Conservation (phyloP, 2,113 vertebrate genomes). For the Seriola rivoliana region DNA sequence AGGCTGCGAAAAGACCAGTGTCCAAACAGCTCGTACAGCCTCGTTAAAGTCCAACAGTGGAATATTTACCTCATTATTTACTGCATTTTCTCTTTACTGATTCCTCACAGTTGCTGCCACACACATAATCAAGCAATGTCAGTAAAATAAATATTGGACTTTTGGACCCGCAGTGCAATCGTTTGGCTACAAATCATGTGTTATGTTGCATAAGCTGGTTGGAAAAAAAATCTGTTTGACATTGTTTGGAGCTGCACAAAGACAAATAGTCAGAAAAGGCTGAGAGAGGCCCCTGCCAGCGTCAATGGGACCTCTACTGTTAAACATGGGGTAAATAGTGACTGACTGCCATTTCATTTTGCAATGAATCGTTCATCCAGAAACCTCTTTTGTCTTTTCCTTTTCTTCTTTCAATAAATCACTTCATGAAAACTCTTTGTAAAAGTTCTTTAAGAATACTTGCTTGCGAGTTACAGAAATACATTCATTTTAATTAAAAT, state of each 20-base stretch:
- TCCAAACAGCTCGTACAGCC: slow-evolving; percentile 17
- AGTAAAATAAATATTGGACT: slow-evolving; percentile 6
- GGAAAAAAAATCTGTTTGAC: background rate
- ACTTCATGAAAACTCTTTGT: background rate
- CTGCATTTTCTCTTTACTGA: background rate
- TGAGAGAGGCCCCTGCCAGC: background rate
- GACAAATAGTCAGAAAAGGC: background rate
- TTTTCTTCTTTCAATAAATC: background rate
- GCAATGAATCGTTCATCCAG: background rate
- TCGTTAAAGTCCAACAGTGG: background rate
- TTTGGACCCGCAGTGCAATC: background rate
- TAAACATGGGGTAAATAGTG: background rate
- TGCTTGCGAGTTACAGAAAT: background rate
- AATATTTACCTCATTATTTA: slow-evolving; percentile 23
- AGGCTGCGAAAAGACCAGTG: background rate
- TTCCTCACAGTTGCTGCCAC: background rate
- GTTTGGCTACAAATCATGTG: slow-evolving; percentile 18
- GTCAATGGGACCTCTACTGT: background rate
- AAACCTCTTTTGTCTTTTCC: background rate
- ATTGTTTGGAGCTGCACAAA: background rate
- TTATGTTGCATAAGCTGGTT: background rate
- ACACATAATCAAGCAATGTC: background rate
- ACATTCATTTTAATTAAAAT: background rate
- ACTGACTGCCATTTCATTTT: background rate
- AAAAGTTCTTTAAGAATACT: rapidly evolving